Percentiles rank a stretch among this genome's conserved stretches.
phyloP scores from a whole-genome alignment of 1,140 invertebrate genomes.

The Wiebesia pumilae region DNA sequence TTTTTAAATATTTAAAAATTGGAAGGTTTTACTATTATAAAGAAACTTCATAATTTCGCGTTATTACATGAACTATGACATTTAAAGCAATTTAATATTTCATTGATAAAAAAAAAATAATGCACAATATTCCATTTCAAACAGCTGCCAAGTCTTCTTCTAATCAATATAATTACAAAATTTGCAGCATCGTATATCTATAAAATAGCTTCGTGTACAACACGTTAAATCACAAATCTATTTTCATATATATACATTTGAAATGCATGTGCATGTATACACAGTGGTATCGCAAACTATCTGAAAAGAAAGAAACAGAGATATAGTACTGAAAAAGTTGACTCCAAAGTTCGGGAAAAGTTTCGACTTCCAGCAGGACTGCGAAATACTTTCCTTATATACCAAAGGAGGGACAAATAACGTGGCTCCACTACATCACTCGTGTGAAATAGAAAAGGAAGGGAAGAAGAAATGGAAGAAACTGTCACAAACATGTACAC shows the following conservation, averaged over 20 bases:
- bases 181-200: too few species aligned
- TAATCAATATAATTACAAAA: too few species aligned
- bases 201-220: too few species aligned
- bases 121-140: too few species aligned
- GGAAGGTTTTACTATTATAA: background rate
- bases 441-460: background rate
- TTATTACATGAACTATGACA: too few species aligned
- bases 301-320: background rate
- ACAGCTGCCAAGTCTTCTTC: too few species aligned
- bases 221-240: too few species aligned
- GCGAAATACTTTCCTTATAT: background rate
- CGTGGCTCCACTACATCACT: background rate
- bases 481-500: constrained; percentile 55
- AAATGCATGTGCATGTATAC: background rate
- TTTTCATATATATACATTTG: background rate
- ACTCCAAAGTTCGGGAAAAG: constrained; percentile 46
- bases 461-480: constrained; percentile 53
- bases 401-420: background rate
- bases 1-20: background rate
- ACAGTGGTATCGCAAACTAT: background rate
- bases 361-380: constrained; percentile 45
- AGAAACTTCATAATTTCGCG: too few species aligned
- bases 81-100: too few species aligned
- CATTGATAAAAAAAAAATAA: too few species aligned
- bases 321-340: background rate